Percentiles rank a stretch among this genome's conserved stretches.
Conservation (phyloP, 2,888 invertebrate genomes). For the Aleiodes alternator region DNA sequence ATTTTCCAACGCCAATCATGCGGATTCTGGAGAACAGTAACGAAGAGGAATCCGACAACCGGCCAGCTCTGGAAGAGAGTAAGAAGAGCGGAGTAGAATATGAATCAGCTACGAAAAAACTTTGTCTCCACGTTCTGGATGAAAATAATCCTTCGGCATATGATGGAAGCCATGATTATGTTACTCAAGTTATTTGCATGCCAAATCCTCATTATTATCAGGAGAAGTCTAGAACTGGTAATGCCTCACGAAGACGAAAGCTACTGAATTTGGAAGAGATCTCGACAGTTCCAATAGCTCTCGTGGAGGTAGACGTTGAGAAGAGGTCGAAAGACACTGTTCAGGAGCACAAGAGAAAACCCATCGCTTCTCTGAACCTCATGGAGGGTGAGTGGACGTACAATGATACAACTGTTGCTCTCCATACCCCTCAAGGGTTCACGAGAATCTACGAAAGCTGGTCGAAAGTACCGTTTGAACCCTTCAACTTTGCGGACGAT, state of each 20-base stretch:
- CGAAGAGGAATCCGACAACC: neutral
- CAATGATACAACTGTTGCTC: constrained; percentile 39
- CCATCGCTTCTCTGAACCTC: constrained; percentile 52
- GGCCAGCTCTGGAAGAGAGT: neutral
- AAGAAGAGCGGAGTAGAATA: neutral
- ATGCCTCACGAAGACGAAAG: constrained; percentile 38
- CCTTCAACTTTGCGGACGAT: neutral
- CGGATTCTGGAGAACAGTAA: constrained; percentile 24
- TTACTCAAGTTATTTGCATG: constrained; percentile 50
- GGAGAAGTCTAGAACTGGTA: neutral
- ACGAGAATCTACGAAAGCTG: constrained; percentile 44
- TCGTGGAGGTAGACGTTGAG: neutral
- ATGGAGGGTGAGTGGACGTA: constrained; percentile 57
- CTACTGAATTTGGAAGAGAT: constrained; percentile 50
- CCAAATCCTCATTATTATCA: constrained; percentile 42
- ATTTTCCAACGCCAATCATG: constrained; percentile 21
- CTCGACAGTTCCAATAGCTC: constrained; percentile 2
- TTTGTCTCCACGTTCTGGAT: constrained; percentile 57
- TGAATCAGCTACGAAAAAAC: constrained; percentile 52
- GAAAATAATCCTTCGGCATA: constrained; percentile 37
- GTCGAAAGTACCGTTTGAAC: constrained; percentile 21
- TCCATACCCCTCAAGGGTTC: constrained; percentile 48
- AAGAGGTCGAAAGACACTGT: constrained; percentile 25
- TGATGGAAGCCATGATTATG: constrained; percentile 40
- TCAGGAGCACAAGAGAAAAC: constrained; percentile 41